Evolutionary conservation across 2,113 vertebrate species (phyloP), one percentile per base, ranked within the genome.

Genomic region (Lota lota): DNA sequence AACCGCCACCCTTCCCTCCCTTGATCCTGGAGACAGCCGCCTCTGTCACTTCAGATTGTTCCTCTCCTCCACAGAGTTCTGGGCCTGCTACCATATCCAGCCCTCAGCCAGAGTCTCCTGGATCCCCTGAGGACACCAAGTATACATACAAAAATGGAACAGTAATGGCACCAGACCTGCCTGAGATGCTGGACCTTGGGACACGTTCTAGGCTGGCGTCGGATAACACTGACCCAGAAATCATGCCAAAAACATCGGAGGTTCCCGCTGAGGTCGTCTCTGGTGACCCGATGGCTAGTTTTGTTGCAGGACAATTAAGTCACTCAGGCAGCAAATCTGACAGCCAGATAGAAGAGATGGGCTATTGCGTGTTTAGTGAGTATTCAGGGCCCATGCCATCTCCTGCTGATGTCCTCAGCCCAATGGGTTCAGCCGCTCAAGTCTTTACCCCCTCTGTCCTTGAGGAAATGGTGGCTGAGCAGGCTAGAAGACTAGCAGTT

Each of bases 341-440:
- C 53, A 97, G 94, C 79, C 97, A 99, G 61, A 77, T 95, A 1
- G 97, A 99, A 86, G 97, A 99, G 67, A 88, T 98, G 82, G 96
- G 97, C 62, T 99, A 99, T 79, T 99, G 97, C 87, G 97, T 99
- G 76, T 99, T 99, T 77, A 99, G 95, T 83, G 98, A 99, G 80
- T 99, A 99, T 86, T 98, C 95, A 3, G 96, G 96, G 12, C 97
- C 97, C 1, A 93, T 99, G 71, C 97, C 96, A 3, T 98, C 97
- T 20, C 96, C 97, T 66, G 96, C 98, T 63, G 92, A 93, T 85
- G 72, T 93, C 19, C 88, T 91, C 62, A 92, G 92, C 70, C 90
- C 92, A 14, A 86, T 89, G 54, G 75, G 78, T 22, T 73, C 81
- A 21, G 83, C 87, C 60, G 73, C 82, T 66, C 87, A 93, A 69